Evolutionary conservation across 2,888 invertebrate species (phyloP).

Genomic region (Globia sparganii): DNA sequence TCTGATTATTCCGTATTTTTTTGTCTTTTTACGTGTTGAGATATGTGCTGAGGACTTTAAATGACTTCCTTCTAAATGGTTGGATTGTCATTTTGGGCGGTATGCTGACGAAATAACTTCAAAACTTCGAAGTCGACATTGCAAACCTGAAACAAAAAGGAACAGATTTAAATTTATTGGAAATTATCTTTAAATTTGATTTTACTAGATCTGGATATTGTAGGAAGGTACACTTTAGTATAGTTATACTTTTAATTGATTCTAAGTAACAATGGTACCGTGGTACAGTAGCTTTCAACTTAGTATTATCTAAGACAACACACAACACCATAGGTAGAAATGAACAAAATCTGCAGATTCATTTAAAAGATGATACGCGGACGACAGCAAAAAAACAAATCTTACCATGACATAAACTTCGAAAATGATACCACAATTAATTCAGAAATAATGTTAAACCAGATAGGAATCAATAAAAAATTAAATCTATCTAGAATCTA

Average conservation of each 20-base stretch:
- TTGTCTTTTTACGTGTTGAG: slow-evolving; percentile 83
- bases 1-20: slow-evolving; percentile 65
- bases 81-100: slow-evolving; percentile 81
- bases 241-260: background rate
- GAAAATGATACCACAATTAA: slow-evolving; percentile 5
- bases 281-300: background rate
- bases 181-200: background rate
- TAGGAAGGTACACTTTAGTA: background rate
- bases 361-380: background rate
- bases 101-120: slow-evolving; percentile 69
- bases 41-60: slow-evolving; percentile 82
- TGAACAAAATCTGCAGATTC: slow-evolving; percentile 1
- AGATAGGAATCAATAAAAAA: slow-evolving; percentile 14
- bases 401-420: slow-evolving; percentile 7
- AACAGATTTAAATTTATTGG: background rate
- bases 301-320: background rate
- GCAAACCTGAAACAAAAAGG: slow-evolving; percentile 80
- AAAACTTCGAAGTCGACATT: slow-evolving; percentile 68
- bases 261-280: background rate
- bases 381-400: background rate
- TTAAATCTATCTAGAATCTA: slow-evolving; percentile 30
- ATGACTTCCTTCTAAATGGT: slow-evolving; percentile 82
- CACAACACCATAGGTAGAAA: background rate
- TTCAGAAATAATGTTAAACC: slow-evolving; percentile 20
- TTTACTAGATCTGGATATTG: background rate